These are phyloP conservation scores for Terrapene triunguis DNA, from an alignment of 2,113 vertebrate genomes.

Conservation along the genomic window DNA sequence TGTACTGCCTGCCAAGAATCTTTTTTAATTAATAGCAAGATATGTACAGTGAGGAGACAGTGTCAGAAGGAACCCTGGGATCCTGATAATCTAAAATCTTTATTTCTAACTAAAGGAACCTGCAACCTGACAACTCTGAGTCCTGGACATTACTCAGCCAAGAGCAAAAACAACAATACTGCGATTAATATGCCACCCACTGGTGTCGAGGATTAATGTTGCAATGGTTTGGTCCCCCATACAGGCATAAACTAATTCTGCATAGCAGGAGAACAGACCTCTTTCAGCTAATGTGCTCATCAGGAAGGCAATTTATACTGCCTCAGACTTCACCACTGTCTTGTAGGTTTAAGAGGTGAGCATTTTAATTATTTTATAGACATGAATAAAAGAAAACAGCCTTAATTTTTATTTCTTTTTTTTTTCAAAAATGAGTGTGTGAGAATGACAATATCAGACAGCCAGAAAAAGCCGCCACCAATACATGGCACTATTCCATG, in stretches of 20 bases:
- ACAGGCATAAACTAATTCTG: slow-evolving; percentile 53
- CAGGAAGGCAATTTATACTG: slow-evolving; percentile 39
- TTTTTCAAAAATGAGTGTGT: background rate
- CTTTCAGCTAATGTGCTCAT: slow-evolving; percentile 44
- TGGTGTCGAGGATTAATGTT: slow-evolving; percentile 12
- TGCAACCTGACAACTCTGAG: fast-evolving
- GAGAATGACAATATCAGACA: background rate
- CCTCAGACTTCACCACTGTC: background rate
- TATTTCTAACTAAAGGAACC: slow-evolving; percentile 5
- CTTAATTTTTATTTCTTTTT: background rate
- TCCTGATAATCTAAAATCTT: background rate
- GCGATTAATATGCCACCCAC: slow-evolving; percentile 36
- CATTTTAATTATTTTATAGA: slow-evolving; percentile 21
- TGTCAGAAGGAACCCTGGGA: background rate
- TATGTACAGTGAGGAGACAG: background rate
- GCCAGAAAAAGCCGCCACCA: background rate
- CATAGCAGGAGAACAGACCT: slow-evolving; percentile 39
- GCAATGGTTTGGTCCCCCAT: slow-evolving; percentile 31
- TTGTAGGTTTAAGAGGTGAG: background rate
- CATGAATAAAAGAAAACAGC: background rate
- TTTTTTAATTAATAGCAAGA: background rate
- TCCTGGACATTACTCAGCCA: background rate
- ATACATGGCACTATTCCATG: background rate
- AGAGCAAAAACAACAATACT: background rate
- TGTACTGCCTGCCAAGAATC: background rate